Conservation (phyloP, 2,797 vertebrate species). For the Sebastes nivosus region DNA sequence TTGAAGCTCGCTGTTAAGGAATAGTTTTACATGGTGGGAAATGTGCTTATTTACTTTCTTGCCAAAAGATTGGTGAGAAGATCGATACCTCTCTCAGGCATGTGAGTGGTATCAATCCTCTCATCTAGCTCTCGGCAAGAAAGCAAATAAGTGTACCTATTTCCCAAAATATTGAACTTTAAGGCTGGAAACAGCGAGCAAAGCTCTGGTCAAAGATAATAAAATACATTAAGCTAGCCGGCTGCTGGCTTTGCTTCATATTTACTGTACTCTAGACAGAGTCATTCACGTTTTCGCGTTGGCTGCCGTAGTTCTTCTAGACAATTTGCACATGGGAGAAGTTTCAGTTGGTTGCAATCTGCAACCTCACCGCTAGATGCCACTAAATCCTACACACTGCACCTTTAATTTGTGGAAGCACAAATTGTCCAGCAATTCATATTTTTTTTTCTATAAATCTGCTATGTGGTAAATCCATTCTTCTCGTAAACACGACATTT, state of each 20-base stretch:
- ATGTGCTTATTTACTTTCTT: not conserved
- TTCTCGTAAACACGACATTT: not conserved
- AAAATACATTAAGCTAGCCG: no score
- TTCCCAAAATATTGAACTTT: no score
- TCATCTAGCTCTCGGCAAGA: not conserved
- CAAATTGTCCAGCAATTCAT: not conserved
- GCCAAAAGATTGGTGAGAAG: not conserved
- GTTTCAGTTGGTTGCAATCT: not conserved
- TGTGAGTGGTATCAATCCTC: not conserved
- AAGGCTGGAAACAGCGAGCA: no score
- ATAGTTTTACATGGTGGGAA: not conserved
- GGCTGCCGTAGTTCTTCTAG: no score
- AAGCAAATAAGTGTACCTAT: no score
- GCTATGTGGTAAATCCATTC: not conserved
- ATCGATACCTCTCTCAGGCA: not conserved
- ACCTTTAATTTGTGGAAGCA: not conserved
- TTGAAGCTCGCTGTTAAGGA: not conserved
- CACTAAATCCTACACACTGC: not conserved
- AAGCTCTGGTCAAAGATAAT: no score
- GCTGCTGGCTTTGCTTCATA: no score
- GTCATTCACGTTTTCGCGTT: no score
- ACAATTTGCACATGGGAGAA: fast-evolving
- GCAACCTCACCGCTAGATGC: not conserved
- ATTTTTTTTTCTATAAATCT: not conserved
- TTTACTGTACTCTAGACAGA: no score